Evolutionary conservation across 2,797 vertebrate species (phyloP).

Genomic region (Arnoldichthys spilopterus): DNA sequence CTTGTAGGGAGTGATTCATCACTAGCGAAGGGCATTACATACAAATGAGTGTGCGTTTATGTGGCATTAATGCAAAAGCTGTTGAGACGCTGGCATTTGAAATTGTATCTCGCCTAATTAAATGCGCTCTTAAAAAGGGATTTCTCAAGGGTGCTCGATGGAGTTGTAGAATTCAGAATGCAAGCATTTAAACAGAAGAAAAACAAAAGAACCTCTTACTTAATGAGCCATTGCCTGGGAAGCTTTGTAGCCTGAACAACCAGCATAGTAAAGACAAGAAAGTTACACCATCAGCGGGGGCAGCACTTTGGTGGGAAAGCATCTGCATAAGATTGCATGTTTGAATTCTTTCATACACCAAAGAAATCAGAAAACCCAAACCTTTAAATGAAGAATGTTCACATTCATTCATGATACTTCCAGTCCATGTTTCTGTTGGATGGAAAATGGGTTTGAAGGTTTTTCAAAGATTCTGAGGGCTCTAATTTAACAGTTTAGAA

Average conservation of each 20-base stretch:
- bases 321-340: neutral
- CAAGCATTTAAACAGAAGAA: neutral
- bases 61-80: conserved; percentile 14
- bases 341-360: neutral
- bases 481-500: too few relatives aligned
- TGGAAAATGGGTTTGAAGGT: too few relatives aligned
- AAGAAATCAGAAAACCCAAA: neutral
- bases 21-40: conserved; percentile 5
- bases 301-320: neutral
- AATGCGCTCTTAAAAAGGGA: conserved; percentile 3
- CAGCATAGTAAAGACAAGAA: neutral
- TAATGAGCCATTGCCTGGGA: neutral
- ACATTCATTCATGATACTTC: neutral
- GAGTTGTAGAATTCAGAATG: neutral
- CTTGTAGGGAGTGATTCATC: neutral
- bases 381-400: neutral
- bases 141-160: conserved; percentile 14
- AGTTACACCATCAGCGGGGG: neutral
- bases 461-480: neutral
- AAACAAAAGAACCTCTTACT: neutral
- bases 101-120: neutral
- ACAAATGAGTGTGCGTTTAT: conserved; percentile 11
- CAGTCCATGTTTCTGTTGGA: neutral
- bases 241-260: neutral
- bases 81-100: neutral